Evolutionary conservation across 2,797 vertebrate genomes (phyloP), one percentile per base, ranked within the genome.

Genomic region (Gymnoscopelus braueri): DNA sequence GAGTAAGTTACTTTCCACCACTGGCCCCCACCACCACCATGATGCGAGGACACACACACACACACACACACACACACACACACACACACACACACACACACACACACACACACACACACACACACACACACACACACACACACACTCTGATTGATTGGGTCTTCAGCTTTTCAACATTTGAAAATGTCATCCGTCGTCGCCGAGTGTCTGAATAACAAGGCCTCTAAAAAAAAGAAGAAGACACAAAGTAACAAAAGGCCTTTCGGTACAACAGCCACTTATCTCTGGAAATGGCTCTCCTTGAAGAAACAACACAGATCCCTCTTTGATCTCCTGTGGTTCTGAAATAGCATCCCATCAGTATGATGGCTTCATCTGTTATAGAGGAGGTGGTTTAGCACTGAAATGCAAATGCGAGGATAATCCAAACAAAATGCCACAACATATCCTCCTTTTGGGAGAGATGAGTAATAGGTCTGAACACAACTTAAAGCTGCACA

Each of bases 321-420:
- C 65, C 55, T 69, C 80, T 74, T 35, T 74, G 72, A 80, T 75
- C 73, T 51, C 7, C 50, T 56, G 15, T 60, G 47, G 67, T 63
- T 47, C 55, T 26, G 44, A 51, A 61, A 71, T 79, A 61, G 64
- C 39, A 12, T 66, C 29, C 4, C 48, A 11, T 56, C 65, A 67
- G 60, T 72, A 61, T 74, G 56, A 60, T 57, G 24, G 35, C 63
- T 51, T 70, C 61, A 23, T 32, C 69, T 67, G 15, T 66, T 62
- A 32, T 62, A 32, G 49, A 57, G 69, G 47, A 57, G 60, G 67
- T 19, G 44, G 15, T 70, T 44, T 51, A 1, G 3, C 5, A 35
- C 53, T 82, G 71, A 78, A 80, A 79, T 79, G 82, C 51, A 71
- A 83, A 77, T 77, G 47, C 10, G 52, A 59, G 70, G 65, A 67